Conservation (phyloP, 1,140 invertebrate genomes). For the Listronotus bonariensis region DNA sequence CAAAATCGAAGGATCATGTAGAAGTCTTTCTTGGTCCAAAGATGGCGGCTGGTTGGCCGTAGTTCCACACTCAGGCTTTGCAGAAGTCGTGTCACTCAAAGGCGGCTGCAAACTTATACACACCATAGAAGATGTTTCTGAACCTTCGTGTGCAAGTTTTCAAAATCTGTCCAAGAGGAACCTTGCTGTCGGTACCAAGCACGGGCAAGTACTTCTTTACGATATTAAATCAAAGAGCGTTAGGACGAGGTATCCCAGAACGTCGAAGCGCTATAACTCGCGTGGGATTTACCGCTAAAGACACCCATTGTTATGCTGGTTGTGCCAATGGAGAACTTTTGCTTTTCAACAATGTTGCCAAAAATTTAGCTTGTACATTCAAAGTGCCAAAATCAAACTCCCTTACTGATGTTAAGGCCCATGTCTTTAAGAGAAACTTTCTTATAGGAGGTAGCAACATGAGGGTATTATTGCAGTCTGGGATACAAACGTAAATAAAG, state of each 20-base stretch:
- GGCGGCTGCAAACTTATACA: slow-evolving; percentile 47
- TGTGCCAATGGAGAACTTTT: slow-evolving; percentile 48
- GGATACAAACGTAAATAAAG: slow-evolving; percentile 50
- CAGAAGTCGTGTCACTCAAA: slow-evolving; percentile 50
- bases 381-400: slow-evolving; percentile 49
- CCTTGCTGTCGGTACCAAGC: slow-evolving; percentile 50
- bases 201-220: slow-evolving; percentile 50
- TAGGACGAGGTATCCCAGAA: slow-evolving; percentile 45
- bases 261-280: slow-evolving; percentile 40
- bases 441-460: slow-evolving; percentile 47
- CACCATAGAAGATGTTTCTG: slow-evolving; percentile 45
- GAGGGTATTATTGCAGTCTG: slow-evolving; percentile 52
- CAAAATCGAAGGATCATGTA: slow-evolving; percentile 42
- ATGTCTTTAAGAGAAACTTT: slow-evolving; percentile 45
- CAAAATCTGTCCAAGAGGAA: slow-evolving; percentile 50
- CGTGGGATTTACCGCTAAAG: slow-evolving; percentile 48
- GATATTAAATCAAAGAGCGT: slow-evolving; percentile 49
- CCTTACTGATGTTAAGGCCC: slow-evolving; percentile 46
- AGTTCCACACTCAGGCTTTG: slow-evolving; percentile 45
- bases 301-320: slow-evolving; percentile 49
- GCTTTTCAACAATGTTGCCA: slow-evolving; percentile 46
- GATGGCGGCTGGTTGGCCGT: slow-evolving; percentile 52
- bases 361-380: slow-evolving; percentile 40
- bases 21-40: slow-evolving; percentile 51
- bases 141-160: slow-evolving; percentile 51